Percentiles rank a stretch among this genome's conserved stretches.
Evolutionary conservation across 2,113 vertebrate species (phyloP).

Genomic region (Bostrychus sinensis): DNA sequence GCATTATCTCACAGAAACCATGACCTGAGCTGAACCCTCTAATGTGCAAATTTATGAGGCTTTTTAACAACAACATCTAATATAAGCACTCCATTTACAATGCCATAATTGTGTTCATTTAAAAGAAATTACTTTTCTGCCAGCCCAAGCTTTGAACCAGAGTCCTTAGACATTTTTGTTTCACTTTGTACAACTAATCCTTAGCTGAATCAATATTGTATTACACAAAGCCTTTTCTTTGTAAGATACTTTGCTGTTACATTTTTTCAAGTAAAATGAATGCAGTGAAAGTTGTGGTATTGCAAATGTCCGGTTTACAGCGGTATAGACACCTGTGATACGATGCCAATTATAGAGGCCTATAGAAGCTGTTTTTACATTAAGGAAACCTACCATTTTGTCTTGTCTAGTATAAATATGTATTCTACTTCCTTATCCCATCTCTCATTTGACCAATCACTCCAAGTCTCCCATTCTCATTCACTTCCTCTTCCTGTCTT

Average conservation of each 20-base stretch:
- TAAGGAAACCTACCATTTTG: neutral
- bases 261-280: too few species aligned
- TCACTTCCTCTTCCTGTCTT: conserved; percentile 64
- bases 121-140: neutral
- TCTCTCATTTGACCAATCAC: conserved; percentile 42
- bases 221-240: too few species aligned
- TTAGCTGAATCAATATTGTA: too few species aligned
- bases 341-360: neutral
- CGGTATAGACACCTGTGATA: neutral
- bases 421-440: conserved; percentile 43
- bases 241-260: too few species aligned
- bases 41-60: neutral
- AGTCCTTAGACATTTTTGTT: neutral
- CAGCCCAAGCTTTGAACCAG: neutral
- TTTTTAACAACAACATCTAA: neutral
- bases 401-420: conserved; percentile 18
- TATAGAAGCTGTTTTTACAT: neutral
- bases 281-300: neutral
- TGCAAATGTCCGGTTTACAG: neutral
- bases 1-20: conserved; percentile 17
- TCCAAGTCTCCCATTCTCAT: conserved; percentile 38
- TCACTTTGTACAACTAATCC: too few species aligned
- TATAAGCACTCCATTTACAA: neutral
- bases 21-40: conserved; percentile 29
- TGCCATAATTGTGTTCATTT: neutral